These are phyloP conservation scores for Leuciscus waleckii DNA, from an alignment of 2,797 vertebrate species.

Conservation along the genomic window DNA sequence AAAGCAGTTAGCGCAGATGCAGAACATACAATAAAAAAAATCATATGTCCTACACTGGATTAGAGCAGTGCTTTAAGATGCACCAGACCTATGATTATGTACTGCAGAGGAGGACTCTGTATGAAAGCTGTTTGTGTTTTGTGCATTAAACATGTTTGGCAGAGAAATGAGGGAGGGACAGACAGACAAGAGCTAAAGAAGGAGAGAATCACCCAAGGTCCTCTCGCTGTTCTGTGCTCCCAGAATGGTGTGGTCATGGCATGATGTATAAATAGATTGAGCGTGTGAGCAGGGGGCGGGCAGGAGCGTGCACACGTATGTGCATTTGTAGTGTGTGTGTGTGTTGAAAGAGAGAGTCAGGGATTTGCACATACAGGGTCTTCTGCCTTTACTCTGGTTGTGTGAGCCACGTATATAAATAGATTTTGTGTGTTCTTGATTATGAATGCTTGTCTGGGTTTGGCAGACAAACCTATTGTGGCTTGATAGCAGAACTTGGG, in stretches of 20 bases:
- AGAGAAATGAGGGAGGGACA: constrained; percentile 28
- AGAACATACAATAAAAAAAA: constrained; percentile 38
- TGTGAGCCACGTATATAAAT: constrained; percentile 52
- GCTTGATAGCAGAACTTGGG: constrained; percentile 60
- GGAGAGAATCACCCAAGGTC: constrained; percentile 51
- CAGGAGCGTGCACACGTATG: constrained; percentile 46
- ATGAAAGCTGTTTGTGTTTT: constrained; percentile 24
- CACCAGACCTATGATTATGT: constrained; percentile 44
- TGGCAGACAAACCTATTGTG: constrained; percentile 63
- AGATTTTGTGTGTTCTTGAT: constrained; percentile 47
- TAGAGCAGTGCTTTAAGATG: constrained; percentile 9
- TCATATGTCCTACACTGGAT: constrained; percentile 22
- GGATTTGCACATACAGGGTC: constrained; percentile 56
- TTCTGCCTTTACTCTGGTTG: constrained; percentile 38
- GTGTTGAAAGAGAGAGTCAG: constrained; percentile 4
- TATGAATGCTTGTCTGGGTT: constrained; percentile 57
- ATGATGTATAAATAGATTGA: constrained; percentile 61
- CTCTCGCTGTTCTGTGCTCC: constrained; percentile 57
- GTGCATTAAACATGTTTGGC: constrained; percentile 31
- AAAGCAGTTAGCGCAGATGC: constrained; percentile 3
- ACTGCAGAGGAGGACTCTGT: constrained; percentile 33
- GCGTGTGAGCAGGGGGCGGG: constrained; percentile 48
- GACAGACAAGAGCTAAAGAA: constrained; percentile 43
- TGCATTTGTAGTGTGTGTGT: constrained; percentile 45
- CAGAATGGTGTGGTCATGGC: constrained; percentile 47